Base-by-base conservation (phyloP, 2,888 invertebrate genomes). In the Hedychridium roseum region DNA sequence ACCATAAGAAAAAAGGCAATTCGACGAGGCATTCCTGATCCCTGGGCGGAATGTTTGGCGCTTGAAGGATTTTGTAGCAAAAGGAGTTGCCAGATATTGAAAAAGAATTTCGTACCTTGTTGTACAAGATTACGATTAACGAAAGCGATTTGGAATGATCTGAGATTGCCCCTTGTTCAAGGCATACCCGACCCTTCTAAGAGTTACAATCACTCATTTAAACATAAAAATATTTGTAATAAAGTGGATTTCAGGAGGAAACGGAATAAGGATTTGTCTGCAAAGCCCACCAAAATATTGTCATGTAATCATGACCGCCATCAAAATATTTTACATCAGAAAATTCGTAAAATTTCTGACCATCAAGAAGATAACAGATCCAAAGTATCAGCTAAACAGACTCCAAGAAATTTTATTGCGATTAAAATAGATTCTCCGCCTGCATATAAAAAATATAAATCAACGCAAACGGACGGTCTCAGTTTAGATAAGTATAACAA, bases 101-200 rank as follows among this genome's bases (percentile, higher is more conserved):
- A 35, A 37, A 38, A 28, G 11, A 20, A 52, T 40, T 34, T 50
- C 15, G 50, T 54, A 46, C 32, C 51, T 9, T 27, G 41, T 30
- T 49, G 39, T 34, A 21, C 50, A 20, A 54, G 50, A 30, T 46
- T 43, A 7, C 15, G 28, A 27, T 37, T 55, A 14, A 63, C 63
- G 15, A 37, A 64, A 4, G 27, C 2, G 1, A 36, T 63, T 9
- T 63, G 63, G 63, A 60, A 51, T 14, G 41, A 55, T 2, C 21
- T 53, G 9, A 57, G 63, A 7, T 30, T 63, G 3, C 46, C 60
- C 12, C 35, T 63, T n/a, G 30, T 28, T 2, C 63, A 63, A 28
- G 63, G 63, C 11, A 63, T 63, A 21, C 63, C 63, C 7, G 63
- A 63, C 32, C 63, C 63, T 15, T 53, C 44, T 48, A 63, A 42